Evolutionary conservation across 2,113 vertebrate species (phyloP), one percentile per base, ranked within the genome.

Genomic region (Chaetodon trifascialis): DNA sequence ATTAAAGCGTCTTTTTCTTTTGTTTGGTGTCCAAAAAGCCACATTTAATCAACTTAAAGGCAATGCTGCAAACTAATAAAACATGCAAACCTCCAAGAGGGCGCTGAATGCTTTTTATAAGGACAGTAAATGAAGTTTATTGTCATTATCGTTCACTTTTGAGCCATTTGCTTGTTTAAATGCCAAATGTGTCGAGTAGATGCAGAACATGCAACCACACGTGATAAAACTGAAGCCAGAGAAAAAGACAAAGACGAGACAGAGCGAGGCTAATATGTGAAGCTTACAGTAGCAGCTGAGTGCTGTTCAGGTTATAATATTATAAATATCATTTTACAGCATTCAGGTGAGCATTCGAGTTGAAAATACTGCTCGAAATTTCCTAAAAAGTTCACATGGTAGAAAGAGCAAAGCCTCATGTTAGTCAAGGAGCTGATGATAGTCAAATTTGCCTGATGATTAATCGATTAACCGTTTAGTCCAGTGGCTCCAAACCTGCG

Each of bases 51-150:
- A 42, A 25, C 59, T 64, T 51, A 1, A 5, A 42, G 11, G 62
- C 23, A 10, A 71, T 2, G 46, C 63, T 17, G 34, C 52, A n/a
- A 62, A 75, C 36, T 46, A 68, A 19, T 38, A 36, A 79, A 60
- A 36, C 40, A n/a, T n/a, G 9, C 12, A 23, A n/a, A 66, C 15
- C 3, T 25, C 68, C 8, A 38, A 51, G 23, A 1, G 44, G 2
- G 7, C 25, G 30, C 17, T 66, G 8, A 40, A 14, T 46, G 19
- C 25, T 15, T 21, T 60, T 70, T 63, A 75, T 4, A 46, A 11
- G 36, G 5, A 0, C n/a, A 25, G 19, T 25, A 17, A 55, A 58
- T 63, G 0, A 19, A 15, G 38, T 58, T 64, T 55, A 56, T 38
- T 16, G 40, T 49, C 11, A 7, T 11, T 25, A 16, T 47, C n/a